Evolutionary conservation across 2,888 invertebrate species (phyloP).

Genomic region (Perdita meconis): DNA sequence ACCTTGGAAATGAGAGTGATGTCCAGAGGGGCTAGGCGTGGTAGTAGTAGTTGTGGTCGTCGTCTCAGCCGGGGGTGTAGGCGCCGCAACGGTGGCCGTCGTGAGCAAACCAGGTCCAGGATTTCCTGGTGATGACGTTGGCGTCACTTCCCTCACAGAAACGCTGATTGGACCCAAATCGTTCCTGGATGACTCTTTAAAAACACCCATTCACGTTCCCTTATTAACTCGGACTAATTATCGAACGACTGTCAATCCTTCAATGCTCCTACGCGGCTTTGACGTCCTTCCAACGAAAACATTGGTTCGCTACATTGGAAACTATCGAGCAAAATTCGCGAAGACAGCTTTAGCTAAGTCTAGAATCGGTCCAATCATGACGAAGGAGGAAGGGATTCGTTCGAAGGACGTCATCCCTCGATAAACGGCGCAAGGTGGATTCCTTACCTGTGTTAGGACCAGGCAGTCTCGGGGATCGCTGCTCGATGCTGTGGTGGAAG

Average conservation of each 20-base stretch:
- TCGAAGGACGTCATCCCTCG: neutral
- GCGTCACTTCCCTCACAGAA: constrained; percentile 80
- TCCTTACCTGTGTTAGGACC: constrained; percentile 70
- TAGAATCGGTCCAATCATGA: neutral
- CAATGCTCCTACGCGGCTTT: neutral
- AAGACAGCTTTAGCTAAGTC: too few species aligned
- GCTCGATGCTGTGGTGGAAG: constrained; percentile 82
- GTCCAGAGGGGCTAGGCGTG: constrained; percentile 78
- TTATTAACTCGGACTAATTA: neutral
- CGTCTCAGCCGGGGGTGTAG: constrained; percentile 80
- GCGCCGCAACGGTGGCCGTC: constrained; percentile 79
- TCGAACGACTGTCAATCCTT: neutral
- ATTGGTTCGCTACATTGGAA: neutral
- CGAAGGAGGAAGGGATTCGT: too few species aligned
- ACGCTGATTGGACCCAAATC: constrained; percentile 82
- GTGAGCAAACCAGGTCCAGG: constrained; percentile 81
- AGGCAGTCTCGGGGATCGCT: constrained; percentile 81
- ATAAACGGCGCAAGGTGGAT: neutral
- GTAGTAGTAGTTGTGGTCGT: constrained; percentile 74
- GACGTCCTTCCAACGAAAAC: neutral
- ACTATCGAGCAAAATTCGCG: neutral
- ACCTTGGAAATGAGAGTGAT: constrained; percentile 83
- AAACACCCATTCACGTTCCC: constrained; percentile 16
- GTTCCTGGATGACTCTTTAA: constrained; percentile 78
- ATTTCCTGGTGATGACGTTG: constrained; percentile 79